Evolutionary conservation across 64 coral and sea anemone species (phyloP).

Genomic region (Stylophora pistillata): DNA sequence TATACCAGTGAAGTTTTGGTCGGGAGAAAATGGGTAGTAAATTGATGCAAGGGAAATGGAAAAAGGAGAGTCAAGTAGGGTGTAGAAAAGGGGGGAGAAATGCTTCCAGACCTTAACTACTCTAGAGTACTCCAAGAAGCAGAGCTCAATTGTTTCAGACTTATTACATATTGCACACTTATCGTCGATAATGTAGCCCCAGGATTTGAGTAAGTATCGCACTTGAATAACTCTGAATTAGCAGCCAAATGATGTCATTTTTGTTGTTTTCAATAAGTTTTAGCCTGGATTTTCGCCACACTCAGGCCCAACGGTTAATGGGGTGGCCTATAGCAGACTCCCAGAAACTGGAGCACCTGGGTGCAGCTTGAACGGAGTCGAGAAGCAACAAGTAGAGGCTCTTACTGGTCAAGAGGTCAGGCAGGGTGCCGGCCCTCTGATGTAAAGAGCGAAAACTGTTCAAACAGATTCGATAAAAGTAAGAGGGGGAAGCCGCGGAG

Average conservation of each 20-base stretch:
- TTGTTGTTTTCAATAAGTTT: not conserved
- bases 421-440: not conserved
- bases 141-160: constrained; percentile 2
- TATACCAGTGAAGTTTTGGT: not conserved
- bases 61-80: too few relatives aligned
- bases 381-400: not conserved
- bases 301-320: not conserved
- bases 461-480: not conserved
- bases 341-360: not conserved
- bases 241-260: constrained; percentile 4
- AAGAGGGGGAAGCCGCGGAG: not conserved
- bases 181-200: not conserved
- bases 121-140: constrained; percentile 12
- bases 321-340: not conserved
- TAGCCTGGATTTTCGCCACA: not conserved
- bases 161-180: not conserved
- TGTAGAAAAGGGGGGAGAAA: too few relatives aligned
- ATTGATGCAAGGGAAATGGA: too few relatives aligned
- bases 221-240: not conserved
- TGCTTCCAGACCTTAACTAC: not conserved
- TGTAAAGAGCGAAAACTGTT: not conserved
- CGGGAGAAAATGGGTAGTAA: too few relatives aligned
- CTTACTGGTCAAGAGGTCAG: not conserved
- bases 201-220: not conserved
- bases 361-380: not conserved